Conservation (phyloP, 2,797 vertebrate species). For the Thalassophryne amazonica region DNA sequence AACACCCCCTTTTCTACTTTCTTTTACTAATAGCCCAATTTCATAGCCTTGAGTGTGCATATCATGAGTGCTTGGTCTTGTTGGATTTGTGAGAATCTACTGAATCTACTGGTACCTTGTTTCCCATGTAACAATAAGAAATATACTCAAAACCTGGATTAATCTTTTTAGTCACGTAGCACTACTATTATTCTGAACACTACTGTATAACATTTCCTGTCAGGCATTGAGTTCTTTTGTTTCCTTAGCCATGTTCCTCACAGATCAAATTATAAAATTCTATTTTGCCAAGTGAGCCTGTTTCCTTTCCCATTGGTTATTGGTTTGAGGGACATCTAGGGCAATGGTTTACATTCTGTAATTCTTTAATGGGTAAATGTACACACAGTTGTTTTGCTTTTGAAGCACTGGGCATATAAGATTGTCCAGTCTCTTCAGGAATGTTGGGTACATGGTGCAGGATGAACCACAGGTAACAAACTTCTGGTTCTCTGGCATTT, state of each 20-base stretch:
- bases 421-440: conserved; percentile 46
- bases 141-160: no score
- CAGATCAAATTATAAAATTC: conserved; percentile 43
- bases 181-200: no score
- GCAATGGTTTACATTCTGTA: conserved; percentile 10
- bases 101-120: no score
- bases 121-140: no score
- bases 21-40: no score
- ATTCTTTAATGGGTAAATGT: conserved; percentile 11
- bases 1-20: no score
- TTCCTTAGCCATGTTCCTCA: conserved; percentile 29
- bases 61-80: no score
- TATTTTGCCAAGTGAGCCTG: conserved; percentile 68
- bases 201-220: no score
- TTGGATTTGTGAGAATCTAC: no score
- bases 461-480: conserved; percentile 12
- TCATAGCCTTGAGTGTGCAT: no score
- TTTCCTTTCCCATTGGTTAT: conserved; percentile 19
- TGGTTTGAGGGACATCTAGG: no score
- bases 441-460: conserved; percentile 32
- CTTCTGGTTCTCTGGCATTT: conserved; percentile 10
- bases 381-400: conserved; percentile 16
- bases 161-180: no score
- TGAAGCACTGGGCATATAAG: conserved; percentile 12
- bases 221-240: conserved; percentile 26